A percentile compares a stretch with the other conserved stretches of the same genome.
These are phyloP conservation scores for Psittacula derbiana DNA, from an alignment of 2,797 vertebrate genomes.

Conservation along the genomic window DNA sequence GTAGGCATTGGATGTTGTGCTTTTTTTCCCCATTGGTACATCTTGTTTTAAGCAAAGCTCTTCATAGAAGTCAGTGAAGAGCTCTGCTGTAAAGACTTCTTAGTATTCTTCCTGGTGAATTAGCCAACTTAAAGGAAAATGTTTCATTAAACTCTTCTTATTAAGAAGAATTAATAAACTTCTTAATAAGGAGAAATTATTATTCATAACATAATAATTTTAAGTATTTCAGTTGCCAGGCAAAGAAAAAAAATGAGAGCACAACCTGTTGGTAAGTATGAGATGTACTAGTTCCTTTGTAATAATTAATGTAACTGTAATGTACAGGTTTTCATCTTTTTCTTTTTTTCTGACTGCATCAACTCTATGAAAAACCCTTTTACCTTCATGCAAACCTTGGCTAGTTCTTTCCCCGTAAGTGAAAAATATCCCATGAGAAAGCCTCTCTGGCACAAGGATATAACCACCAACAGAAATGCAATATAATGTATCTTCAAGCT, in stretches of 20 bases:
- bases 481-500: background rate
- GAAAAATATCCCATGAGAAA: background rate
- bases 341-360: background rate
- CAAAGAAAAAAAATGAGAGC: accelerated
- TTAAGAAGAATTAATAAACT: background rate
- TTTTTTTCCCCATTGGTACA: background rate
- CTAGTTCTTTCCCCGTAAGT: background rate
- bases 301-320: background rate
- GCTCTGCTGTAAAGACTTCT: background rate
- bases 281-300: background rate
- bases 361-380: background rate
- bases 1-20: accelerated
- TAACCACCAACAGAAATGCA: background rate
- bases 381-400: background rate
- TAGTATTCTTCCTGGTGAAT: background rate
- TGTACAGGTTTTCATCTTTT: background rate
- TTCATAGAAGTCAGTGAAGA: background rate
- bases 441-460: accelerated
- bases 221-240: background rate
- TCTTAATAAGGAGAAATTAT: background rate
- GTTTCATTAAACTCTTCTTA: background rate
- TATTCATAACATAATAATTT: background rate
- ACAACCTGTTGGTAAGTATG: background rate
- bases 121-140: background rate
- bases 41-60: background rate